phyloP scores from a whole-genome alignment of 2,888 invertebrate species.

The Synanthedon formicaeformis region DNA sequence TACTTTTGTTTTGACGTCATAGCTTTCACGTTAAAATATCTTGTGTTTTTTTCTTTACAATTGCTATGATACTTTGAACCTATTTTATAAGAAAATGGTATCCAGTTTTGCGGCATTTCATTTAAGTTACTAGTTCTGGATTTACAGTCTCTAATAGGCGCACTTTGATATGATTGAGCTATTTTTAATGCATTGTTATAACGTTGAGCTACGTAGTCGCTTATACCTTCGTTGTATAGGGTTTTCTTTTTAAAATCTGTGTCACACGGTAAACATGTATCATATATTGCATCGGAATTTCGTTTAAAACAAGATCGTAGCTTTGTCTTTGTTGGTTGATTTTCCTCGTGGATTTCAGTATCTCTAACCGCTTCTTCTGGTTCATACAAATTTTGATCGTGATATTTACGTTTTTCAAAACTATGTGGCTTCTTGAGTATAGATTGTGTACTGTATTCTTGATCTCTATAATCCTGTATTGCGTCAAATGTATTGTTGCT shows the following conservation, averaged over 20 bases:
- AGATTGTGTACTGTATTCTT: background rate
- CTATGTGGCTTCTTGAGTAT: background rate
- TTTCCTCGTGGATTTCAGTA: conserved; percentile 8
- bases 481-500: background rate
- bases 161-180: conserved; percentile 6
- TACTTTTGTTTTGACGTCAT: too few relatives aligned
- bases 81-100: conserved; percentile 27
- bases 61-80: conserved; percentile 35
- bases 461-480: too few relatives aligned
- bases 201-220: conserved; percentile 18
- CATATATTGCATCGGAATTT: conserved; percentile 1
- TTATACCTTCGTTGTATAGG: conserved; percentile 47
- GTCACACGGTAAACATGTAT: background rate
- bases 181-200: conserved; percentile 2
- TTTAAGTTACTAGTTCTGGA: conserved; percentile 4
- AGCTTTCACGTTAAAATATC: background rate
- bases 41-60: conserved; percentile 18
- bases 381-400: background rate
- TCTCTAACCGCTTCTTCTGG: conserved; percentile 16
- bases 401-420: background rate
- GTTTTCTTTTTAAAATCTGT: conserved; percentile 17
- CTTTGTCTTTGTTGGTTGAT: conserved; percentile 4
- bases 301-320: background rate
- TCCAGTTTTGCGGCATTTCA: conserved; percentile 9
- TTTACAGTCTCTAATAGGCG: conserved; percentile 6